Conservation (phyloP, 2,113 vertebrate genomes). For the Canis aureus region DNA sequence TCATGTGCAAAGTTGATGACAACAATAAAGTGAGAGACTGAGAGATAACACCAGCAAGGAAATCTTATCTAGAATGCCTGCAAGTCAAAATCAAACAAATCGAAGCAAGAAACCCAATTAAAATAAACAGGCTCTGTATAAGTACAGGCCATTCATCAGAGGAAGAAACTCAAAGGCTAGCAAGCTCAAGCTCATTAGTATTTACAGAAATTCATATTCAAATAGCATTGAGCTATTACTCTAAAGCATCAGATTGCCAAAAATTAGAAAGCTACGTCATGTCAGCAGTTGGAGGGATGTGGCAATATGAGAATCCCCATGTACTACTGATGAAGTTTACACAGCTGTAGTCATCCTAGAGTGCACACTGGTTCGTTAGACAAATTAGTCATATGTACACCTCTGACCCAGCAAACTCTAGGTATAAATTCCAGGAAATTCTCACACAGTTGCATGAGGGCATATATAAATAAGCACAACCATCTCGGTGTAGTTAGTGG, state of each 20-base stretch:
- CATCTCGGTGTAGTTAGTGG: neutral
- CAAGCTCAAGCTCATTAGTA: neutral
- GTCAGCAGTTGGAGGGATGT: too few species aligned
- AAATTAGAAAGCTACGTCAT: neutral
- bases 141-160: neutral
- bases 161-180: neutral
- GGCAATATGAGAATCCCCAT: too few species aligned
- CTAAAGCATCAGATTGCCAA: neutral
- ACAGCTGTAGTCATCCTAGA: neutral
- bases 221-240: neutral
- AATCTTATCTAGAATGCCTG: neutral
- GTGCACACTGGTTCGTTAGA: neutral
- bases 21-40: neutral
- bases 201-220: slow-evolving; percentile 29
- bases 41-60: neutral
- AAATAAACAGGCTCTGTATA: neutral
- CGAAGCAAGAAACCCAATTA: neutral
- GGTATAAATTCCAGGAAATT: neutral
- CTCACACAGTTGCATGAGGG: neutral
- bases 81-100: neutral
- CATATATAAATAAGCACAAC: neutral
- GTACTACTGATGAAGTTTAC: neutral
- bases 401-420: neutral
- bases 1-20: neutral
- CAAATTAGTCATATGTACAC: neutral